Conservation (phyloP, 2,113 vertebrate species). For the Albula goreensis region DNA sequence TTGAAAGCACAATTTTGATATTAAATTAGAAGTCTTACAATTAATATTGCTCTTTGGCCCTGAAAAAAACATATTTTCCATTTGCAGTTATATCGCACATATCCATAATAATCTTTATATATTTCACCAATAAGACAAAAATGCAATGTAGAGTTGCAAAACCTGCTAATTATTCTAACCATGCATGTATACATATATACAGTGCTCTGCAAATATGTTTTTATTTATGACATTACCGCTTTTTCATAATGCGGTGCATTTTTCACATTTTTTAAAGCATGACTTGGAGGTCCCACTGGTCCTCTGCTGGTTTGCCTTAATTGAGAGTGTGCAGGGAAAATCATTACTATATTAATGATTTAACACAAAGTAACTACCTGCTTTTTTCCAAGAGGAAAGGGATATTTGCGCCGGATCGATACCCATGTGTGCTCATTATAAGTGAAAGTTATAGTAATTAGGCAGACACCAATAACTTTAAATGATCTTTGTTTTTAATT, state of each 20-base stretch:
- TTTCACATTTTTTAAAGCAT: constrained; percentile 68
- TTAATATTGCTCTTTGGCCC: background rate
- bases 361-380: constrained; percentile 81
- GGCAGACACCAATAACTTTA: constrained; percentile 78
- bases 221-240: background rate
- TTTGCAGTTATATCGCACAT: background rate
- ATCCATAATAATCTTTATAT: background rate
- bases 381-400: constrained; percentile 74
- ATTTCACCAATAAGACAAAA: background rate
- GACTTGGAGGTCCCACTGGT: constrained; percentile 66
- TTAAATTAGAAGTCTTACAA: no score
- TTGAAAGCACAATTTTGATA: no score
- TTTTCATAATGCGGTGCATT: constrained; percentile 1
- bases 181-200: background rate
- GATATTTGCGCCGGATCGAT: constrained; percentile 74
- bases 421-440: constrained; percentile 74
- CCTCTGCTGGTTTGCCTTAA: constrained; percentile 76
- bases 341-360: constrained; percentile 83
- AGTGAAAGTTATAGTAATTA: constrained; percentile 80
- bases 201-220: background rate
- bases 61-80: background rate
- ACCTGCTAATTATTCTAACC: background rate
- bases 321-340: constrained; percentile 79
- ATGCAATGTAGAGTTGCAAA: no score
- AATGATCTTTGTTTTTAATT: constrained; percentile 78